These are phyloP conservation scores for Oligia latruncula DNA, from an alignment of 2,888 invertebrate genomes.

Conservation along the genomic window DNA sequence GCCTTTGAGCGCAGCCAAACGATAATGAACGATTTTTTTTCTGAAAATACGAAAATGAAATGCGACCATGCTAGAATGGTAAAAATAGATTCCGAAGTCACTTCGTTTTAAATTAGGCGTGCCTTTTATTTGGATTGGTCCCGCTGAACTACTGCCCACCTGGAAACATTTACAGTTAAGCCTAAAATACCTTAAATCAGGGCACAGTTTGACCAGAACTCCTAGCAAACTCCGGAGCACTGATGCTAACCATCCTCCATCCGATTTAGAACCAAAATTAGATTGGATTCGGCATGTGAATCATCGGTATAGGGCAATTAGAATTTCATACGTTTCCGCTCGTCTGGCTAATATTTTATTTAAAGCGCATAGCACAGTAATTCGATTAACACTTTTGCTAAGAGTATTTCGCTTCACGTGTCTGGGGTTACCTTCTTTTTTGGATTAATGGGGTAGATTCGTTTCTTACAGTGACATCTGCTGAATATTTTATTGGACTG, in stretches of 20 bases:
- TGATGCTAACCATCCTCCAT: conserved; percentile 68
- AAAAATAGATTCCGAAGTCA: neutral
- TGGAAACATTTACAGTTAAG: neutral
- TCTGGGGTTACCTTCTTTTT: conserved; percentile 6
- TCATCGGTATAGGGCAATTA: conserved; percentile 74
- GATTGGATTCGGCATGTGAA: conserved; percentile 73
- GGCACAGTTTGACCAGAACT: conserved; percentile 25
- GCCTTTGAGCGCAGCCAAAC: no score
- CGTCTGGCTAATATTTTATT: conserved; percentile 63
- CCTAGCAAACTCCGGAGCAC: conserved; percentile 56
- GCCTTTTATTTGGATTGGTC: neutral
- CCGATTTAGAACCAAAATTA: conserved; percentile 73
- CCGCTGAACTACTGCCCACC: neutral
- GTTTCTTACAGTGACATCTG: neutral
- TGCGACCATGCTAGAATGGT: neutral
- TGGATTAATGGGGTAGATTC: neutral
- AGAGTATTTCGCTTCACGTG: conserved; percentile 27
- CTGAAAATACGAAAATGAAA: neutral
- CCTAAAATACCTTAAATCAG: conserved; percentile 26
- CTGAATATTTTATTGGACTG: neutral
- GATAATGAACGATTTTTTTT: neutral
- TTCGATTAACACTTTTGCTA: conserved; percentile 48
- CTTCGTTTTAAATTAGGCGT: neutral
- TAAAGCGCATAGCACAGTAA: conserved; percentile 45
- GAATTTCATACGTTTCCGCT: conserved; percentile 76